Percentiles rank a stretch among this genome's conserved stretches.
These are phyloP conservation scores for Spatulosminthurus flaviceps DNA, from an alignment of 2,888 invertebrate species.

Conservation along the genomic window DNA sequence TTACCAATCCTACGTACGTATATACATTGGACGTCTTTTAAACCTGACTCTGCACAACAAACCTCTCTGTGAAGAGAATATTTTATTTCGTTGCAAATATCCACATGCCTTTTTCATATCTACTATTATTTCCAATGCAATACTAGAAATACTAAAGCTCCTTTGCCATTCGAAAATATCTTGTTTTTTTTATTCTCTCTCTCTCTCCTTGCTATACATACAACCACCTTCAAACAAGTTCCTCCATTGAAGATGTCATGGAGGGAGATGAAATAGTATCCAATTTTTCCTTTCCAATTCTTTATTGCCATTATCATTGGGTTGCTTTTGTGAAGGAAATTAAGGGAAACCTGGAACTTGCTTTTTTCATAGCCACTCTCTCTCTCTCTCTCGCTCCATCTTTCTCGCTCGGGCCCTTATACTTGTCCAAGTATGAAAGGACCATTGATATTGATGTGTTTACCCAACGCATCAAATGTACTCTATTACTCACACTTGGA, in stretches of 20 bases:
- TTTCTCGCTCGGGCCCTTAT: background rate
- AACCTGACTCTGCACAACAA: background rate
- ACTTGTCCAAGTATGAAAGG: background rate
- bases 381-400: no score
- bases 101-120: background rate
- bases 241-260: no score
- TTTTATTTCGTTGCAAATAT: background rate
- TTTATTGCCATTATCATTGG: no score
- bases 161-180: background rate
- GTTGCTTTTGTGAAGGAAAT: no score
- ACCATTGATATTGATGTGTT: slow-evolving; percentile 2
- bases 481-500: slow-evolving; percentile 7
- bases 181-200: background rate
- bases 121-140: background rate
- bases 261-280: no score
- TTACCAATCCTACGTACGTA: no score
- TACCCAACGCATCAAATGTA: background rate
- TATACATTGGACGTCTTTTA: no score
- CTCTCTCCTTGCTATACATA: no score
- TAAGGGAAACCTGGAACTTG: no score
- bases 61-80: background rate
- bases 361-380: no score
- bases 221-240: no score
- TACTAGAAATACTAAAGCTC: background rate
- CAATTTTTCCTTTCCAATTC: no score